Base-by-base conservation (phyloP, 2,888 invertebrate species). In the Parochlus steinenii region DNA sequence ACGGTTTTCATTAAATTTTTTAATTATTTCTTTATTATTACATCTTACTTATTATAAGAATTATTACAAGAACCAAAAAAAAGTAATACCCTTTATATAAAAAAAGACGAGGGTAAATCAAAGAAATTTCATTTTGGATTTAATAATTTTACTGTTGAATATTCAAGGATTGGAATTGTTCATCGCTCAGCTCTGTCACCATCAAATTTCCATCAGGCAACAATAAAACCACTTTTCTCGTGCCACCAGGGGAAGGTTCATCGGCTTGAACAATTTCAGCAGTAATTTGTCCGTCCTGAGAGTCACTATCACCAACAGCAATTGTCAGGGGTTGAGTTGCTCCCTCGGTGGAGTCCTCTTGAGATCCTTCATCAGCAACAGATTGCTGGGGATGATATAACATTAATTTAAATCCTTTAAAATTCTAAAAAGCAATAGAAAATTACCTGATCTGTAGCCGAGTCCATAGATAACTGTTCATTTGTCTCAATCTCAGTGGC, bases 241-340 rank as follows among this genome's bases (percentile, higher is more conserved):
- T 82, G 38, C 83, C 83, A 53, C 81, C 83, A 47, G 82, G 82
- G 44, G 81, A 78, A 22, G 82, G 82, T 45, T 78, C 70, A 52
- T 82, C 82, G 0, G 83, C 80, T 62, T 82, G 79, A 37, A 85
- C 74, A 38, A 85, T 74, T 59, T 85, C 83, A 41, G 85, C 85
- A 39, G 83, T 81, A 49, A 85, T 79, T 58, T 83, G 82, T 44
- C 74, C 75, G 53, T 74, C 67, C 51, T 72, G 72, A 6, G 58
- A 56, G 40, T 61, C 58, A 35, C 52, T 49, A 39, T 51, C 51
- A 26, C 44, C 44, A 24, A 43, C 43, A 35, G 42, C 42, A 15
- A 44, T 43, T 7, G 42, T 38, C 12, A 44, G 28, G 16, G 39
- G 41, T 16, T 43, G 40, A 6, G 40, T 40, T 6, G 31, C 37